Percentiles rank a stretch among this genome's conserved stretches.
Evolutionary conservation across 2,888 invertebrate species (phyloP).

Genomic region (Troilus luridus): DNA sequence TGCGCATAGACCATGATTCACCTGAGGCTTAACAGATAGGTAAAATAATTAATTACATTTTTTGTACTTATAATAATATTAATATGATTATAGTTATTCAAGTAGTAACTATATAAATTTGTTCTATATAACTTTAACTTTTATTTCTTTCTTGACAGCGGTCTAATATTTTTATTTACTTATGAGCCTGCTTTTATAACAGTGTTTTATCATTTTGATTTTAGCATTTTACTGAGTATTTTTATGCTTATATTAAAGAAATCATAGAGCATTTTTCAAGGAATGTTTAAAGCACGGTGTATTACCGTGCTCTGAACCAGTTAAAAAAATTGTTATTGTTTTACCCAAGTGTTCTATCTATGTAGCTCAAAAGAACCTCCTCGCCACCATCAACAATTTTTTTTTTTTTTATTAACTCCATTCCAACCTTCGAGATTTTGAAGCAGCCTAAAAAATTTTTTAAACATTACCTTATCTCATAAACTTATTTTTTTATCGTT

Average conservation of each 20-base stretch:
- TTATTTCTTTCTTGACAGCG: neutral
- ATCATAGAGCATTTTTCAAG: neutral
- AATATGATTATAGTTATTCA: neutral
- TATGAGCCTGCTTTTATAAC: neutral
- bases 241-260: neutral
- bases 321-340: neutral
- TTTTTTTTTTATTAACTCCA: too few relatives aligned
- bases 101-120: neutral
- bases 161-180: neutral
- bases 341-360: neutral
- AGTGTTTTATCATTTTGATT: too few relatives aligned
- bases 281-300: neutral
- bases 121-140: neutral
- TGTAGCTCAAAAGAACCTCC: too few relatives aligned
- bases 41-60: neutral
- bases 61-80: neutral
- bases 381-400: too few relatives aligned
- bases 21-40: conserved; percentile 38
- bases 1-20: conserved; percentile 61
- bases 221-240: too few relatives aligned
- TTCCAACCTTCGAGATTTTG: too few relatives aligned
- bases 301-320: neutral
- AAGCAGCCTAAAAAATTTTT: too few relatives aligned
- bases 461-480: too few relatives aligned
- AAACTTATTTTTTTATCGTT: too few relatives aligned